Conservation (phyloP, 2,113 vertebrate species). For the Crotalus helleri region DNA sequence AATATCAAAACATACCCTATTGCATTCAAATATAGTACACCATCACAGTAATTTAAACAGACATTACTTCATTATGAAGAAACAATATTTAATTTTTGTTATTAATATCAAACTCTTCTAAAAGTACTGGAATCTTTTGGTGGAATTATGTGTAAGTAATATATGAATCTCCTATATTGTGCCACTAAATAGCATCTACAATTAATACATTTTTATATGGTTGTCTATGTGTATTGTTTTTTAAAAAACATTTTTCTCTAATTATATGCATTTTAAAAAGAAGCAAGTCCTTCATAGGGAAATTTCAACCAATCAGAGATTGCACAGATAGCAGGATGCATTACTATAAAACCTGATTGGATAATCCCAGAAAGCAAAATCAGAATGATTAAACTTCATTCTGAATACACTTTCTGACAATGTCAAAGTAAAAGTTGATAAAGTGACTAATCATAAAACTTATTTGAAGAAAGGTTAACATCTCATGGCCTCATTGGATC, state of each 20-base stretch:
- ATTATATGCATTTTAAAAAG: background rate
- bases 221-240: background rate
- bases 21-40: background rate
- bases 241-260: background rate
- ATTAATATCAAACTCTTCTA: no score
- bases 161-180: background rate
- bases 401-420: background rate
- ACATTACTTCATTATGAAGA: no score
- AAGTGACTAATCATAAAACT: background rate
- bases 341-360: background rate
- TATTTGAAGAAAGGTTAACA: background rate
- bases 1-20: background rate
- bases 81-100: no score
- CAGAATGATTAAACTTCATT: background rate
- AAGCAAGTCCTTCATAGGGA: background rate
- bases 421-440: no score
- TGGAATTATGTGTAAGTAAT: background rate
- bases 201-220: background rate
- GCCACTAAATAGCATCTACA: background rate
- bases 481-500: background rate
- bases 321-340: background rate
- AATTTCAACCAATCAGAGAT: background rate
- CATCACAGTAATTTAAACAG: background rate
- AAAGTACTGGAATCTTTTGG: no score
- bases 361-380: background rate